phyloP scores from a whole-genome alignment of 1,140 invertebrate genomes.

The Homarus americanus region DNA sequence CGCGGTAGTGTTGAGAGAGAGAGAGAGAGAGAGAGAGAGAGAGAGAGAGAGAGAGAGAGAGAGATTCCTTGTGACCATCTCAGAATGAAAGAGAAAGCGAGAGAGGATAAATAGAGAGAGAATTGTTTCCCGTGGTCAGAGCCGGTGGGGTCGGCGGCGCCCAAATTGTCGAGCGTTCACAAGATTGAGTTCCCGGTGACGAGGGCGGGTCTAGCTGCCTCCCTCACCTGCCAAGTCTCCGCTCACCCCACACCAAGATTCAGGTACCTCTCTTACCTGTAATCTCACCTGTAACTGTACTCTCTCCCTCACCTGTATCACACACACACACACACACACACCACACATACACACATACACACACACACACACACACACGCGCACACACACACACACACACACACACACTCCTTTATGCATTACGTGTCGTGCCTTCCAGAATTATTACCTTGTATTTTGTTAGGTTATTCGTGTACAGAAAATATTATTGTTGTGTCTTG shows the following conservation, averaged over 20 bases:
- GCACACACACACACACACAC: neutral
- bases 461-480: no score
- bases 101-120: neutral
- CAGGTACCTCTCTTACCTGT: conserved; percentile 75
- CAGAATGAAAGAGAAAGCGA: neutral
- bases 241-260: conserved; percentile 75
- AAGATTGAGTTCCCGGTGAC: conserved; percentile 55
- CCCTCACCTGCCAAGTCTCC: conserved; percentile 49
- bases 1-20: neutral
- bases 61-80: no score
- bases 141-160: conserved; percentile 42
- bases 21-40: neutral
- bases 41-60: neutral
- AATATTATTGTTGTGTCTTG: no score
- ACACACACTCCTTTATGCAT: no score
- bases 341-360: neutral
- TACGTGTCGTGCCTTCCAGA: no score
- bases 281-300: no score
- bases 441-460: no score
- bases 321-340: no score
- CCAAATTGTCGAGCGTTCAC: conserved; percentile 31
- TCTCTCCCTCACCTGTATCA: no score
- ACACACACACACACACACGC: neutral
- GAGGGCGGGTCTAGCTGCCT: neutral
- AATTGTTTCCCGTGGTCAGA: no score